Evolutionary conservation across 2,797 vertebrate species (phyloP).

Genomic region (Phoeniculus purpureus): DNA sequence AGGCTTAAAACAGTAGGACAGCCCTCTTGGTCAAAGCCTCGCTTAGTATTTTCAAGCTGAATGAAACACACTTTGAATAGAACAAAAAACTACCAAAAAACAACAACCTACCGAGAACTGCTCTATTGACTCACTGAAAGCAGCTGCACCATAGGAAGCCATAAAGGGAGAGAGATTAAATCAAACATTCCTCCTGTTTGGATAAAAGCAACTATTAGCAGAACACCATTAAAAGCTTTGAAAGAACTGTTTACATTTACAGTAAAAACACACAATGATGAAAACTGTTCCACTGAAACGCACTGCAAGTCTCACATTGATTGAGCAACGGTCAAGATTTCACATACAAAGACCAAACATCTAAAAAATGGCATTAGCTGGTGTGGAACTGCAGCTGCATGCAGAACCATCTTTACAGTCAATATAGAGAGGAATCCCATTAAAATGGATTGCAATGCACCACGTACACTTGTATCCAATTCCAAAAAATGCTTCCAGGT

Average conservation of each 20-base stretch:
- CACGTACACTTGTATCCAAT: not conserved
- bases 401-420: not conserved
- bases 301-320: not conserved
- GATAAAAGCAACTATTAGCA: not conserved
- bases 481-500: not conserved
- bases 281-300: not conserved
- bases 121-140: not conserved
- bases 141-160: not conserved
- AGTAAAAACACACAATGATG: not conserved
- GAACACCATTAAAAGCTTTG: not conserved
- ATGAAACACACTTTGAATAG: not conserved
- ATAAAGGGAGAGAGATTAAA: not conserved
- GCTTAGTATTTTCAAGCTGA: not conserved
- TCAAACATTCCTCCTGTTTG: not conserved
- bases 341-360: not conserved
- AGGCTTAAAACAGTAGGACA: not conserved
- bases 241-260: slow-evolving; percentile 10
- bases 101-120: not conserved
- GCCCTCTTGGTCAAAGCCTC: not conserved
- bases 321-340: not conserved
- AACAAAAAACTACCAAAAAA: not conserved
- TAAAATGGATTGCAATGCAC: not conserved
- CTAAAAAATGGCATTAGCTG: slow-evolving; percentile 16
- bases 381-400: not conserved
- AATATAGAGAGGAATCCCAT: not conserved